Base-by-base conservation (phyloP, 2,113 vertebrate species). In the Reinhardtius hippoglossoides region DNA sequence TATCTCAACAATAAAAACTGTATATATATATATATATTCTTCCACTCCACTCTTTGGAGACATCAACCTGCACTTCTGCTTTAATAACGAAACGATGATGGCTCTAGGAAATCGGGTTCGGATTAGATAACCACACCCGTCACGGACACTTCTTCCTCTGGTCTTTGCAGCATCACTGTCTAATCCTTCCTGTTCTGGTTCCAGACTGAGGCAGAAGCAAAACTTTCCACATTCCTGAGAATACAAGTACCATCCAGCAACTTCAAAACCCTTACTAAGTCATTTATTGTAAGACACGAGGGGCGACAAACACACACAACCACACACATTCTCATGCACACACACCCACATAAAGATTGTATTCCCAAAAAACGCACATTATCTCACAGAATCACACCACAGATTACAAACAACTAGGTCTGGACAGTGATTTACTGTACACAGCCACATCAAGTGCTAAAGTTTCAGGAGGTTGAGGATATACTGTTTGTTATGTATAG, bases 391-490 rank as follows among this genome's bases (percentile, higher is more conserved):
- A 77, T 82, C 88, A 91, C 86, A 85, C 88, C 86, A 89, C 86
- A 75, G 84, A 83, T 87, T 87, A 91, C 84, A 90, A 86, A 92
- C 82, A 86, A 87, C 88, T 81, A 87, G 81, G 89, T 84, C 80
- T 89, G 35, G 78, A 91, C 88, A 91, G 88, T 93, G 90, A 92
- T 88, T 93, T 92, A 93, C 88, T 92, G 92, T 90, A 90, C 87
- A 88, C 89, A 84, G 93, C 91, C 93, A 94, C 91, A 93, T 85
- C 83, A 94, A 92, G 92, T 93, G 90, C 91, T 93, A 89, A 78
- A 88, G 88, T 91, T 91, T 84, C 65, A 73, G 84, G 88, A 87
- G 87, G 59, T 83, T 88, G 89, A 89, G 91, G 88, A 89, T 86
- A 90, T 88, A 92, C 78, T 67, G 87, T 91, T 89, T 91, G 83